Conservation (phyloP, 2,888 invertebrate genomes). For the Mamestra brassicae region DNA sequence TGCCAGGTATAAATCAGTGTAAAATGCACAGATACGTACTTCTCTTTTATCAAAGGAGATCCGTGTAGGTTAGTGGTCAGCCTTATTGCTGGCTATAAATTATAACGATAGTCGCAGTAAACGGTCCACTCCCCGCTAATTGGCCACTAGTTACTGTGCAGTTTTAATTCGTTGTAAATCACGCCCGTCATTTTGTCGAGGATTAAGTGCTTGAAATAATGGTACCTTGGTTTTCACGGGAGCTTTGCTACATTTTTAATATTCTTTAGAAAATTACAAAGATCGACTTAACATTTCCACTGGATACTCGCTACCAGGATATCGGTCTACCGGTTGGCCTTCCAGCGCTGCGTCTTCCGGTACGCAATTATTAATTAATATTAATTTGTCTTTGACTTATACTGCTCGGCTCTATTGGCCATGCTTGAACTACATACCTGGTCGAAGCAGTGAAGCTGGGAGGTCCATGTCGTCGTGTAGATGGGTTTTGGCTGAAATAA, state of each 20-base stretch:
- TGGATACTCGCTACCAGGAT: too few species aligned
- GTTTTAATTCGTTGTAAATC: conserved; percentile 38
- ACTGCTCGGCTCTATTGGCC: too few species aligned
- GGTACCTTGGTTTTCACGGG: background rate
- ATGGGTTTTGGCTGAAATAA: too few species aligned
- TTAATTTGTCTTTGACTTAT: too few species aligned
- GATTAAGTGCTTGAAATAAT: conserved; percentile 9
- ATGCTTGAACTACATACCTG: too few species aligned
- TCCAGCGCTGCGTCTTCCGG: too few species aligned
- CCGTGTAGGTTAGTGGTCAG: conserved; percentile 8
- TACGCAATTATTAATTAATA: too few species aligned
- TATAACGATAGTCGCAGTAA: conserved; percentile 19
- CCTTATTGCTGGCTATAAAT: conserved; percentile 30
- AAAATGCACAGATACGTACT: background rate
- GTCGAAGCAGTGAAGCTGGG: too few species aligned
- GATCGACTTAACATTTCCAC: too few species aligned
- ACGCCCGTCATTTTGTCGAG: conserved; percentile 2
- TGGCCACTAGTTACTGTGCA: conserved; percentile 11
- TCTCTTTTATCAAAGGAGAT: background rate
- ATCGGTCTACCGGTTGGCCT: too few species aligned
- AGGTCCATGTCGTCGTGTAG: too few species aligned
- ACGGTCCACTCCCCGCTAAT: conserved; percentile 33
- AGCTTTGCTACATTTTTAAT: background rate
- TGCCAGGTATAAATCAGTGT: background rate
- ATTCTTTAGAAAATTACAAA: background rate